These are phyloP conservation scores for Nothocercus julius DNA, from an alignment of 2,113 vertebrate species.

Conservation along the genomic window DNA sequence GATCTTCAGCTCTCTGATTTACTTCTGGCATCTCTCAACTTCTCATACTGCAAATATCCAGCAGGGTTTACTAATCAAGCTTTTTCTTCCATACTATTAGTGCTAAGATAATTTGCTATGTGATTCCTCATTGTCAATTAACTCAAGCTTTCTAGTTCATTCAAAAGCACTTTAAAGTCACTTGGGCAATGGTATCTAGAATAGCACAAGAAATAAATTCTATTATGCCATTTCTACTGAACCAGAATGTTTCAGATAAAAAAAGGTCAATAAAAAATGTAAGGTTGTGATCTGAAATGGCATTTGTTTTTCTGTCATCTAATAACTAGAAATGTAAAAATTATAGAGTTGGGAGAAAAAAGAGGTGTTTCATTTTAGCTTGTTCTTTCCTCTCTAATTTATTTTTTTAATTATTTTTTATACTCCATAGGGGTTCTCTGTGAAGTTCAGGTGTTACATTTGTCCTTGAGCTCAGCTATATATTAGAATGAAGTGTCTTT, in stretches of 20 bases:
- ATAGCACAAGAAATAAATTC: conserved; percentile 30
- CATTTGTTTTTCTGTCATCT: background rate
- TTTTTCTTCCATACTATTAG: conserved; percentile 46
- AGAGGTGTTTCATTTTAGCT: background rate
- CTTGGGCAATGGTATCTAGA: conserved; percentile 6
- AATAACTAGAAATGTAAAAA: background rate
- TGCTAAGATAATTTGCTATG: conserved; percentile 42
- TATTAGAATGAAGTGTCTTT: background rate
- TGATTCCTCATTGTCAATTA: conserved; percentile 64
- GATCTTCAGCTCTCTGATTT: conserved; percentile 62
- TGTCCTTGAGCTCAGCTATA: background rate
- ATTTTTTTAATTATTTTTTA: background rate
- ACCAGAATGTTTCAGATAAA: background rate
- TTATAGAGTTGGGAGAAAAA: background rate
- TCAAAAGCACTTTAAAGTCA: conserved; percentile 52
- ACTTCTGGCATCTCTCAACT: conserved; percentile 25
- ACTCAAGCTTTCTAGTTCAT: conserved; percentile 1
- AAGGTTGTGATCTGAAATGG: background rate
- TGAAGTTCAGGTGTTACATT: background rate
- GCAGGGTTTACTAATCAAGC: conserved; percentile 54
- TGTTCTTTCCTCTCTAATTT: background rate
- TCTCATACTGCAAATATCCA: conserved; percentile 19
- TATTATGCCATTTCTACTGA: background rate
- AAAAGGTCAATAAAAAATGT: background rate
- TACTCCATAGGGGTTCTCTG: background rate